Evolutionary conservation across 2,113 vertebrate genomes (phyloP), one percentile per base, ranked within the genome.

Genomic region (Brienomyrus brachyistius): DNA sequence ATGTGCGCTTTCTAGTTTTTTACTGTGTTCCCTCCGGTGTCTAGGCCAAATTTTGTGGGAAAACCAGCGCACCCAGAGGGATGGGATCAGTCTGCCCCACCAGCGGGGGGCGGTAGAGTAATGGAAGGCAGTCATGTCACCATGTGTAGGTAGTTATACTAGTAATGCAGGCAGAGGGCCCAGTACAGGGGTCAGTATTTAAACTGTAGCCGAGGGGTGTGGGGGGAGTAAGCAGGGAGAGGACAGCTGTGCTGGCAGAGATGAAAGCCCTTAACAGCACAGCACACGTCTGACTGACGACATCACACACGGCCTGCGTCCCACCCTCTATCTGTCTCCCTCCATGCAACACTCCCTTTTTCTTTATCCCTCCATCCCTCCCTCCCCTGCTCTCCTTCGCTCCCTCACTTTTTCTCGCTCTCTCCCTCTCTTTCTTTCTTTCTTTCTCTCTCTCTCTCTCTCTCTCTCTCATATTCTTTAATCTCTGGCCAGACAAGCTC

Each of bases 401-500:
- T 31, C 62, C 27, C 27, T 70, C 62, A 27, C 62, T 70, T 70
- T 40, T 70, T 50, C 62, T 82, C 31, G 54, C 90, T 87, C 56
- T 56, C 48, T 54, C 77, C 40, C 62, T 82, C 31, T 88, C 52
- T 88, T 62, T 43, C 23, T 89, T 88, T 85, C 52, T 91, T 89
- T 90, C 54, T 87, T 87, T 77, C 90, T 84, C 54, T 66, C 52
- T 89, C 52, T 88, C 77, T 40, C 21, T 88, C 89, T 87, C 90
- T 91, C 54, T 85, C 88, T 66, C 52, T 92, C 94, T 95, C 85
- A 43, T 31, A 40, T 87, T 87, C 85, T 87, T 95, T 96, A 92
- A 95, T 96, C 94, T 95, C 92, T 88, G 89, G 93, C 95, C 95
- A 96, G 94, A 95, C 94, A 93, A 94, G 94, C 91, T 94, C 96